Conservation (phyloP, 2,797 vertebrate species). For the Cynopterus sphinx region DNA sequence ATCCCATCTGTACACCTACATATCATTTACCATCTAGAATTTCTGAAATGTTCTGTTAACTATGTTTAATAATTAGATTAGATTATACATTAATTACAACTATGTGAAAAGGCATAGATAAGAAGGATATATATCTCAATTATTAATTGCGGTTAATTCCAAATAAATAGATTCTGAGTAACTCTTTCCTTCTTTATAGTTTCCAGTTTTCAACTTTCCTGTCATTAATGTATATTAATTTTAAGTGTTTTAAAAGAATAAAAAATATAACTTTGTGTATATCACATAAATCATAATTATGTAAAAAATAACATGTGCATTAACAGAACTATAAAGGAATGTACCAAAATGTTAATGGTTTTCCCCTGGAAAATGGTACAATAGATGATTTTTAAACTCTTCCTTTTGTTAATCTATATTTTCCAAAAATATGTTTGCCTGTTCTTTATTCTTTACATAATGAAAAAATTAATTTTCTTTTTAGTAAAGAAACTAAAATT, state of each 20-base stretch:
- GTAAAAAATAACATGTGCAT: neutral
- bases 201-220: neutral
- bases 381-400: neutral
- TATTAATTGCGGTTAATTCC: neutral
- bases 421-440: neutral
- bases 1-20: neutral
- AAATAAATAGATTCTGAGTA: neutral
- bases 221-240: neutral
- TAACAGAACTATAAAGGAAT: neutral
- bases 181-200: neutral
- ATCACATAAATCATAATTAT: neutral
- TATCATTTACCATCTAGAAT: neutral
- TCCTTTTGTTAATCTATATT: neutral
- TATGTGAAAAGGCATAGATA: neutral
- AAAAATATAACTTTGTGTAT: neutral
- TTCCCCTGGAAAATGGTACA: neutral
- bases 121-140: neutral
- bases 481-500: conserved; percentile 1
- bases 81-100: neutral
- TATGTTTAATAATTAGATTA: neutral
- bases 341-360: neutral
- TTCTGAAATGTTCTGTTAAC: neutral
- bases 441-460: conserved; percentile 27
- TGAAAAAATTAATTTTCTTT: neutral
- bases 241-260: neutral